Evolutionary conservation across 2,113 vertebrate species (phyloP), one percentile per base, ranked within the genome.

Genomic region (Cavia porcellus): DNA sequence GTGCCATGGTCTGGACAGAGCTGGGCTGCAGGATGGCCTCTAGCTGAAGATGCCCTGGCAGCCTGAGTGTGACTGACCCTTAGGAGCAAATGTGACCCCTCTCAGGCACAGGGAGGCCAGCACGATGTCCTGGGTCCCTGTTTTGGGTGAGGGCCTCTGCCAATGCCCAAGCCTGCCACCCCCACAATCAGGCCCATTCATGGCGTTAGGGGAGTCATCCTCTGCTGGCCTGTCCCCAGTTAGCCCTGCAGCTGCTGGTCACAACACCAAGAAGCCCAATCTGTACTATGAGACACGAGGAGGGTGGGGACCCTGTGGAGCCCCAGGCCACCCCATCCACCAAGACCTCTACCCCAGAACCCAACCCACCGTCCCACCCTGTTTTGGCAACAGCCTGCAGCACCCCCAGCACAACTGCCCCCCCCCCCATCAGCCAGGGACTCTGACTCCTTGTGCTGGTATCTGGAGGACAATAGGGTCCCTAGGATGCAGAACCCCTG

Each of bases 401-500:
- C 28, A 20, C 32, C 12, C 5, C 59, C 28, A 50, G 42, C 28
- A 47, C 0, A 6, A 22, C 38, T 25, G 11, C n/a, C n/a, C n/a
- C n/a, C n/a, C n/a, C 25, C 72, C 0, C 17, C 8, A 24, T 38
- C 45, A n/a, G 90, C 0, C 0, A 0, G 13, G 42, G 80, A 45
- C 7, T 59, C 30, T 6, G 72, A 32, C 4, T 0, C 0, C 59
- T 35, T 13, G 10, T 47, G 42, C 35, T 28, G 1, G 81, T 7
- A 0, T 28, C 32, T 1, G 1, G 30, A 80, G 14, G 12, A n/a
- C 61, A 35, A 11, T 0, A 47, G 45, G 28, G 35, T 45, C 24
- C 22, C 30, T 1, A 0, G 35, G 38, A 28, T 0, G 12, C 9
- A 42, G 74, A n/a, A 25, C 1, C 0, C 0, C 3, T 10, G 13